Evolutionary conservation across 2,797 vertebrate species (phyloP).

Genomic region (Cephalopachus bancanus): DNA sequence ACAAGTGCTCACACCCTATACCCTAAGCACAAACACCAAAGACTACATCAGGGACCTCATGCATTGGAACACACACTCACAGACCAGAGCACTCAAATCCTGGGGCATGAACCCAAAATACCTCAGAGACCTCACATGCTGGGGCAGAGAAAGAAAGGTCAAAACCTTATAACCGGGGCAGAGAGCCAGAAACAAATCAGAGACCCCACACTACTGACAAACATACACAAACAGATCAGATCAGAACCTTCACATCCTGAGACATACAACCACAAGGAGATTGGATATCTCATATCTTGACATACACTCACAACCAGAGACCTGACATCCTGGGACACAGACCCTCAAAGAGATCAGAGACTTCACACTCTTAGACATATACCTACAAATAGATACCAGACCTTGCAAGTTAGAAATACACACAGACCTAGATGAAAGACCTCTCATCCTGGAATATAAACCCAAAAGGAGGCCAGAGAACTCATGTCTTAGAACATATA

Average conservation of each 20-base stretch:
- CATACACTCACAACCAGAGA: not conserved
- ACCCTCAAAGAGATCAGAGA: not conserved
- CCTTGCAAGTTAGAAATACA: conserved; percentile 12
- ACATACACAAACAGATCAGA: not conserved
- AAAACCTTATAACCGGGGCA: not conserved
- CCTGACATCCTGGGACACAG: not conserved
- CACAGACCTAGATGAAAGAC: conserved; percentile 15
- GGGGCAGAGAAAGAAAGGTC: not conserved
- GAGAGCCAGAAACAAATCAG: not conserved
- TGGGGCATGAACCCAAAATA: conserved; percentile 2
- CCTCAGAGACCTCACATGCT: not conserved
- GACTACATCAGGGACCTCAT: not conserved
- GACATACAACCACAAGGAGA: not conserved
- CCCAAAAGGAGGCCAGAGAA: conserved; percentile 29
- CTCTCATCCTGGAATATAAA: not conserved
- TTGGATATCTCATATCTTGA: not conserved
- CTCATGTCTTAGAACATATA: conserved; percentile 9
- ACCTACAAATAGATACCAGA: not conserved
- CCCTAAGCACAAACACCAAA: not conserved
- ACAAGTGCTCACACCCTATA: not conserved
- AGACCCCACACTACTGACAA: not conserved
- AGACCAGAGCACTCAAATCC: conserved; percentile 34
- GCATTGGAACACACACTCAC: not conserved
- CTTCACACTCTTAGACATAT: not conserved
- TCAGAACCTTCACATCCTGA: not conserved